A percentile compares a stretch with the other conserved stretches of the same genome.
Evolutionary conservation across 2,797 vertebrate species (phyloP).

Genomic region (Setipinna tenuifilis): DNA sequence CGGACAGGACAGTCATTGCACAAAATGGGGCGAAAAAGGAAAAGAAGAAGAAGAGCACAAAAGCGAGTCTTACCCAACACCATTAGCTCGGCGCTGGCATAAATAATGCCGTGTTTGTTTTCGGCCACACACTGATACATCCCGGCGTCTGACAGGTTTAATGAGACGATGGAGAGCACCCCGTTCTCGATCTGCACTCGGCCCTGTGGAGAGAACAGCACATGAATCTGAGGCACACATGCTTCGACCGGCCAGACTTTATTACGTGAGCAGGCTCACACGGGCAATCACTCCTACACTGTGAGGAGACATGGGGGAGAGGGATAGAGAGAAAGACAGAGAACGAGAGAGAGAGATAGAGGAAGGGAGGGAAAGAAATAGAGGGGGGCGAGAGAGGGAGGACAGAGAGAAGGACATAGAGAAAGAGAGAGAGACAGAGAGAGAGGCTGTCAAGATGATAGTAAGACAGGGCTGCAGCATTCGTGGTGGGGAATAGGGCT

Average conservation of each 20-base stretch:
- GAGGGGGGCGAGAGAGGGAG: no score
- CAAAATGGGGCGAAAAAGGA: conserved; percentile 43
- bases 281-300: conserved; percentile 65
- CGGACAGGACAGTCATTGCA: conserved; percentile 37
- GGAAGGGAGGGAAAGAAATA: background rate
- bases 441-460: conserved; percentile 18
- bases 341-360: conserved; percentile 17
- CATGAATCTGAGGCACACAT: conserved; percentile 9
- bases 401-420: background rate
- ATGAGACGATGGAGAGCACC: conserved; percentile 84
- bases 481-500: background rate
- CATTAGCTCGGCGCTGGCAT: conserved; percentile 88
- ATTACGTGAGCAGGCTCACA: conserved; percentile 64
- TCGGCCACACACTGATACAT: conserved; percentile 97
- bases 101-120: conserved; percentile 94
- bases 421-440: background rate
- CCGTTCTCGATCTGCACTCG: conserved; percentile 93
- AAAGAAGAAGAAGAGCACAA: conserved; percentile 41
- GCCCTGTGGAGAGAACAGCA: conserved; percentile 72
- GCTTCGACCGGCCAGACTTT: conserved; percentile 51
- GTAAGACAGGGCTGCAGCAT: background rate
- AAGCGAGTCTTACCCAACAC: conserved; percentile 85
- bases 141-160: conserved; percentile 91
- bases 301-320: conserved; percentile 49
- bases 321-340: background rate